These are phyloP conservation scores for Tokudaia muenninki DNA, from an alignment of 2,797 vertebrate genomes.

Conservation along the genomic window DNA sequence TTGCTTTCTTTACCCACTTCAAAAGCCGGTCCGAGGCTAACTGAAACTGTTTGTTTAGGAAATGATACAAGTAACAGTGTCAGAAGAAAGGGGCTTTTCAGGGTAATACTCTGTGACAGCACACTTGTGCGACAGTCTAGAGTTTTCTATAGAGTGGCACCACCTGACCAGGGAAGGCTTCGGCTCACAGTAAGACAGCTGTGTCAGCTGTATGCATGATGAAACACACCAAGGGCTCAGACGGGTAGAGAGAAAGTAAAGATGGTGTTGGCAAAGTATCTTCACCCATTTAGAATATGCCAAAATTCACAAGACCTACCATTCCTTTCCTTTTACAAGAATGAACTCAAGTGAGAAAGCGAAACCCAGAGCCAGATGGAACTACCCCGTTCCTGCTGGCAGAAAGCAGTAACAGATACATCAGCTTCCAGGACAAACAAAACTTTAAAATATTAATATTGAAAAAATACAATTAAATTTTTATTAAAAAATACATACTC, in stretches of 20 bases:
- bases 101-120: conserved; percentile 36
- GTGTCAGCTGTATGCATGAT: background rate
- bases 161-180: conserved; percentile 40
- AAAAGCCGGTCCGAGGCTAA: conserved; percentile 27
- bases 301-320: conserved; percentile 73
- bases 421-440: conserved; percentile 83
- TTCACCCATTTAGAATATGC: conserved; percentile 73
- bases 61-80: background rate
- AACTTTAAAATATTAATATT: conserved; percentile 87
- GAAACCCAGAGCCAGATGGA: conserved; percentile 69
- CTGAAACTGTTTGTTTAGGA: conserved; percentile 23
- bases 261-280: conserved; percentile 75
- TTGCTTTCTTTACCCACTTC: background rate
- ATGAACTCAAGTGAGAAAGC: conserved; percentile 53
- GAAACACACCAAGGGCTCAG: conserved; percentile 40
- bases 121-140: conserved; percentile 49
- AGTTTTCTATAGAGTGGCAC: conserved; percentile 42
- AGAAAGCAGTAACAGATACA: conserved; percentile 82
- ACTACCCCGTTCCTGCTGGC: conserved; percentile 78
- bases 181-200: conserved; percentile 43
- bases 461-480: conserved; percentile 89
- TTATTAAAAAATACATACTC: conserved; percentile 89
- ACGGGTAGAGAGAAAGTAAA: conserved; percentile 65
- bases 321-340: conserved; percentile 72
- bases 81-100: background rate